These are phyloP conservation scores for Cheilosia scutellata DNA, from an alignment of 2,888 invertebrate genomes.

Conservation along the genomic window DNA sequence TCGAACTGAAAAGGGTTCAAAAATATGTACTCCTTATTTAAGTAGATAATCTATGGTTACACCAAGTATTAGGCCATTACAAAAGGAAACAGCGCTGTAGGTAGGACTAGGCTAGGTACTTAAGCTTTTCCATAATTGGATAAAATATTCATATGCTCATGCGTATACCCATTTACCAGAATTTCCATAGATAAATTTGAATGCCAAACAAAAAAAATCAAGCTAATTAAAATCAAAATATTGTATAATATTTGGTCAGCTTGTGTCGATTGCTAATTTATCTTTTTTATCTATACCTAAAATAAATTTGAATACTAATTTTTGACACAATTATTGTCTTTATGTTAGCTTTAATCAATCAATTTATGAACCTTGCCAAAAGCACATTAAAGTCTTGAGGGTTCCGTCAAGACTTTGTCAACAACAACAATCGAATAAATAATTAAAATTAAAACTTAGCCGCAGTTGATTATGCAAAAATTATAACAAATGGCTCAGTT, in stretches of 20 bases:
- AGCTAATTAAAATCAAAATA: constrained; percentile 29
- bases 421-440: constrained; percentile 1
- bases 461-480: constrained; percentile 50
- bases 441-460: background rate
- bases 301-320: constrained; percentile 56
- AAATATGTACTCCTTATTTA: too few relatives aligned
- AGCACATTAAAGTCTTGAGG: constrained; percentile 15
- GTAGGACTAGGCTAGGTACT: too few relatives aligned
- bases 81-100: too few relatives aligned
- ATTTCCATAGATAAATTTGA: constrained; percentile 34
- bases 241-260: constrained; percentile 27
- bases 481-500: constrained; percentile 32
- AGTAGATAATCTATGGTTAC: too few relatives aligned
- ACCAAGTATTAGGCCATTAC: too few relatives aligned
- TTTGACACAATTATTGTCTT: constrained; percentile 52
- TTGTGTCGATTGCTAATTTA: constrained; percentile 27
- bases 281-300: constrained; percentile 27
- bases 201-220: background rate
- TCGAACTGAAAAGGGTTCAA: too few relatives aligned
- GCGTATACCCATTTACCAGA: constrained; percentile 22
- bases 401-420: constrained; percentile 22
- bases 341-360: constrained; percentile 8
- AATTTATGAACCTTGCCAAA: constrained; percentile 39
- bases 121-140: too few relatives aligned
- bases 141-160: too few relatives aligned